phyloP scores from a whole-genome alignment of 2,797 vertebrate genomes.

The Iguana delicatissima region DNA sequence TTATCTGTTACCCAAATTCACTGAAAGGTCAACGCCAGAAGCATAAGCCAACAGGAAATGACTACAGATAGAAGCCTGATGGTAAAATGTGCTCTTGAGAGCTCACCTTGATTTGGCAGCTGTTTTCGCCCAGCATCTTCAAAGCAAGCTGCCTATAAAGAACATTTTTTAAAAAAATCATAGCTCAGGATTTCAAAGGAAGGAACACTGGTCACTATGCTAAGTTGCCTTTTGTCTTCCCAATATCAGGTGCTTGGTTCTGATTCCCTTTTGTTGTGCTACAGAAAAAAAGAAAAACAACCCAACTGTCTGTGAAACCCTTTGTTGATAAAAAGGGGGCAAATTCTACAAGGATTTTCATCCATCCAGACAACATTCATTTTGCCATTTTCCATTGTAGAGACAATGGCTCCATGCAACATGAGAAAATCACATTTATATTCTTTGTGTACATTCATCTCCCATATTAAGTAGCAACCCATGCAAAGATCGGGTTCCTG shows the following conservation, averaged over 20 bases:
- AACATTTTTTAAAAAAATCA: neutral
- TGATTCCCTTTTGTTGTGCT: neutral
- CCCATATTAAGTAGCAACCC: neutral
- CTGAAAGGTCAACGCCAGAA: neutral
- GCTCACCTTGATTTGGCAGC: neutral
- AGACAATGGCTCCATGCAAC: neutral
- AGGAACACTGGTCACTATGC: neutral
- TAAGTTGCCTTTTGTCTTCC: neutral
- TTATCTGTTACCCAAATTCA: neutral
- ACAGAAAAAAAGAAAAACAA: no score
- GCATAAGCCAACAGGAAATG: neutral
- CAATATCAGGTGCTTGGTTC: neutral
- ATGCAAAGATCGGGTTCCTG: neutral
- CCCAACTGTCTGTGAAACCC: neutral
- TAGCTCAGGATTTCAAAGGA: neutral
- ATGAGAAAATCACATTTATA: neutral
- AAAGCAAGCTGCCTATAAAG: neutral
- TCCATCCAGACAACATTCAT: neutral
- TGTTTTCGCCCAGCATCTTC: neutral
- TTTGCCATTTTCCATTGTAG: neutral
- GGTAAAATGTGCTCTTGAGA: neutral
- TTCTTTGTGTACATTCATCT: neutral
- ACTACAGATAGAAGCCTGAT: neutral
- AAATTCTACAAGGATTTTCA: neutral
- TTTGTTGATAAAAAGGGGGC: neutral